Base-by-base conservation (phyloP, 1,140 invertebrate species). In the Conopomorpha cramerella region DNA sequence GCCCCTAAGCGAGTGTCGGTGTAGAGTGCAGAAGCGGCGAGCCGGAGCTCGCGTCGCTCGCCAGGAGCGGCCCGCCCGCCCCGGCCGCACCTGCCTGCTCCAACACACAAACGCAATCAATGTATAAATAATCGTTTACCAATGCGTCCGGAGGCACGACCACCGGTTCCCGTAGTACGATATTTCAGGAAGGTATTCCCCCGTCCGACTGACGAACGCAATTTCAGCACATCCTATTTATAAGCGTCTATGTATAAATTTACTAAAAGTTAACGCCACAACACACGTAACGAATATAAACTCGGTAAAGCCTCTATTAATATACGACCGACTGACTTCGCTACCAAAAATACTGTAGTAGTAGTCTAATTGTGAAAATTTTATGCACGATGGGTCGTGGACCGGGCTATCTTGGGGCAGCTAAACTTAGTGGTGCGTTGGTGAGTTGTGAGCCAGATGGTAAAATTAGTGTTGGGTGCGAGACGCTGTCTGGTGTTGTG, bases 331-430 rank as follows among this genome's bases (percentile, higher is more conserved):
- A 72, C 67, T 76, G 71, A 72, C 66, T 72, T 76, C 65, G 71
- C 68, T 77, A 77, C 77, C 77, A 73, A 77, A 79, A 79, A 79
- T 79, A n/a, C n/a, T n/a, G n/a, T n/a, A n/a, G n/a, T n/a, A 79
- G 77, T 78, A 73, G 73, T 79, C 77, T 79, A 79, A 79, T 77
- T 79, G 65, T 71, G 76, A 77, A 73, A 77, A 73, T 66, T 76
- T 76, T 73, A 71, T 74, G 67, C 65, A 64, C 60, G 68, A 71
- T 71, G 71, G 68, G 63, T 73, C 67, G 71, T 66, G 70, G 73
- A 71, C 63, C 70, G 62, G 55, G 68, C 73, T 79, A 79, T 79
- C 76, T 79, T 73, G 71, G 71, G 73, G 68, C 66, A 56, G 72
- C 77, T 79, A 79, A 71, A 78, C 74, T 79, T 79, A 79, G 76